Conservation (phyloP, 2,888 invertebrate species). For the Hydropsyche betteni region DNA sequence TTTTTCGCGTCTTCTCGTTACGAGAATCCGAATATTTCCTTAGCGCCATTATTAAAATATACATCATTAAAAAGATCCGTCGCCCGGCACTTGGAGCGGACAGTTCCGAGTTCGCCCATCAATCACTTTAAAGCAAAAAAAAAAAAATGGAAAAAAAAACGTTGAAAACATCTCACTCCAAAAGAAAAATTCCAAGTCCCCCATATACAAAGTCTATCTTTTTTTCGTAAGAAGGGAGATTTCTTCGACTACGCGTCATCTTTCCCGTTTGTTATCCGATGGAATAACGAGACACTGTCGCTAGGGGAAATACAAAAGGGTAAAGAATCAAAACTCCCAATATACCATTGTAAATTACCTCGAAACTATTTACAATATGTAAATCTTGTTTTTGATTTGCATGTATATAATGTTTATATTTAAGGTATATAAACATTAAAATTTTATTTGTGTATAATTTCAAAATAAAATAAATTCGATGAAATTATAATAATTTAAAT, state of each 20-base stretch:
- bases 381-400: too few species aligned
- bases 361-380: too few species aligned
- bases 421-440: too few species aligned
- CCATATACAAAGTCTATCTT: slow-evolving; percentile 14
- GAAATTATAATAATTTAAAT: too few species aligned
- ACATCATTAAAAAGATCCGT: slow-evolving; percentile 43
- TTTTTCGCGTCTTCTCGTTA: slow-evolving; percentile 23
- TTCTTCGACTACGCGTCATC: slow-evolving; percentile 14
- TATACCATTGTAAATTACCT: too few species aligned
- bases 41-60: slow-evolving; percentile 44
- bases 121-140: slow-evolving; percentile 40
- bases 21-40: slow-evolving; percentile 33
- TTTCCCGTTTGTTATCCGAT: slow-evolving; percentile 25
- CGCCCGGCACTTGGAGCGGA: slow-evolving; percentile 41
- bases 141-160: slow-evolving; percentile 18
- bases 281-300: slow-evolving; percentile 17
- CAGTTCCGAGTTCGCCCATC: slow-evolving; percentile 43
- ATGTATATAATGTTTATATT: too few species aligned
- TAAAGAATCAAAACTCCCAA: background rate
- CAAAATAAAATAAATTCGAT: too few species aligned
- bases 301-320: background rate
- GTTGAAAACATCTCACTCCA: slow-evolving; percentile 39
- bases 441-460: too few species aligned
- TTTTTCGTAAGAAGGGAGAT: background rate
- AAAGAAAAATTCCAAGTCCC: slow-evolving; percentile 2